Base-by-base conservation (phyloP, 2,888 invertebrate species). In the Muschampia plurimacula region DNA sequence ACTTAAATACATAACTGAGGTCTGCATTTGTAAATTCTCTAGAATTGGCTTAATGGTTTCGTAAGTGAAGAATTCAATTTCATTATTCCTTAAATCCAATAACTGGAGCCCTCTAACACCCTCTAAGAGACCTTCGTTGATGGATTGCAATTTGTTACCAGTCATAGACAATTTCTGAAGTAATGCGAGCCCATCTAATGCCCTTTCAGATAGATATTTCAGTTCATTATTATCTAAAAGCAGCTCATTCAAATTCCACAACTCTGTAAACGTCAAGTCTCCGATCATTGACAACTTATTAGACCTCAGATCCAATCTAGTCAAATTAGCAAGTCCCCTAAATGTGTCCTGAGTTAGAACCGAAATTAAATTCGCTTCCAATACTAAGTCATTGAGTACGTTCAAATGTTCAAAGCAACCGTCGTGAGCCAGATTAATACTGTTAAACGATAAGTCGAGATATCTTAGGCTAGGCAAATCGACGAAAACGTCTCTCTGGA, bases 401-500 rank as follows among this genome's bases (percentile, higher is more conserved):
- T 95, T 95, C 84, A 97, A 90, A 83, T 96, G 96, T 81, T 95
- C 95, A 85, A 97, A 98, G 75, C 99, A 97, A 79, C 97, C 97
- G 77, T 98, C 98, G 82, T 99, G 98, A 62, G 98, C 95, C 67
- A 96, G 95, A 83, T 97, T 97, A 78, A 99, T 95, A 83, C 96
- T 96, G 91, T 99, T 99, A 85, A 96, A 97, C 84, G 98, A 98
- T 78, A 99, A 95, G 84, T 96, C 96, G 75, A 99, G 95, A 78
- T 96, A 96, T 83, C 96, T 96, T 81, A 97, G 91, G 74, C 95
- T 95, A 2, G 97, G 97, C 76, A 97, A 89, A 87, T 97, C 96
- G 64, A 96, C 95, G 85, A 98, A 98, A 64, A 97, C 96, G 81
- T 96, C 96, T 75, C 96, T 95, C 84, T 96, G 96, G 82, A 98